These are phyloP conservation scores for Henricia sp. DNA, from an alignment of 53 echinoderm and acorn worm species.

Conservation along the genomic window DNA sequence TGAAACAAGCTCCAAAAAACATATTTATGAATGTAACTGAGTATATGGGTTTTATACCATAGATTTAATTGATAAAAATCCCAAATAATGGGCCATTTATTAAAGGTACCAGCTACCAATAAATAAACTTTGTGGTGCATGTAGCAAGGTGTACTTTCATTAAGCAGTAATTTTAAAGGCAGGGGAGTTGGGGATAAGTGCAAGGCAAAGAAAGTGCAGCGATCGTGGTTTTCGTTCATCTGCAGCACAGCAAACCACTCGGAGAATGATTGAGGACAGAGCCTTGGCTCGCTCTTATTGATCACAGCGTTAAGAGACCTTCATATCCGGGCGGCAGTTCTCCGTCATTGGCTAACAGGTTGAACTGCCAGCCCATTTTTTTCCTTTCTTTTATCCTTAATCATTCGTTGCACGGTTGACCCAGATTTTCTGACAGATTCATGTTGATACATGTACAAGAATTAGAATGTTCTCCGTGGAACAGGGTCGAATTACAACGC, in stretches of 20 bases:
- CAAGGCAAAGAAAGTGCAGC: conserved; percentile 5
- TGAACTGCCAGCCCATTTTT: neutral
- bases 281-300: conserved; percentile 3
- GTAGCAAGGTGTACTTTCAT: too few species aligned
- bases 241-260: conserved; percentile 16
- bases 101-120: too few species aligned
- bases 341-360: conserved; percentile 20
- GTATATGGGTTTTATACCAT: too few species aligned
- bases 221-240: conserved; percentile 23
- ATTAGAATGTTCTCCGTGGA: neutral
- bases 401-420: conserved; percentile 6
- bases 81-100: too few species aligned
- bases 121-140: too few species aligned
- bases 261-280: conserved; percentile 21
- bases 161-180: too few species aligned
- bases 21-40: too few species aligned
- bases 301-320: conserved; percentile 25
- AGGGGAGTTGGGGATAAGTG: neutral
- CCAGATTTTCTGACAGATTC: conserved; percentile 13
- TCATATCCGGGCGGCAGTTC: conserved; percentile 18
- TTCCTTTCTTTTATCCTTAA: neutral
- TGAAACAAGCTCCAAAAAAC: too few species aligned
- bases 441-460: neutral
- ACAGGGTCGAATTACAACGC: neutral
- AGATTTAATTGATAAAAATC: too few species aligned